Evolutionary conservation across 2,888 invertebrate species (phyloP).

Genomic region (Zygogramma bicolorata): DNA sequence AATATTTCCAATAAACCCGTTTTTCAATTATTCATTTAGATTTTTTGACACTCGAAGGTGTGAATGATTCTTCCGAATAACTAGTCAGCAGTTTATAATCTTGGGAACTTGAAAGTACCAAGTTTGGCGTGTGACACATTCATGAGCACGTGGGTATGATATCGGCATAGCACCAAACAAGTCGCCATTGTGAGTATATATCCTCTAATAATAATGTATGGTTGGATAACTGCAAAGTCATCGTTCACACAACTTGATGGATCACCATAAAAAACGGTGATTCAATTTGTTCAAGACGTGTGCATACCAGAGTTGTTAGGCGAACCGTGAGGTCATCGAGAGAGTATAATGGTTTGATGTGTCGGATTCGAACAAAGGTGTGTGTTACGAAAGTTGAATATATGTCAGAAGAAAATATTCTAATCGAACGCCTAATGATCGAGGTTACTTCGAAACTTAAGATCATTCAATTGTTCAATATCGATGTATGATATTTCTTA

Average conservation of each 20-base stretch:
- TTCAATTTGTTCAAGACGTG: slow-evolving; percentile 6
- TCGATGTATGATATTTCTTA: too few species aligned
- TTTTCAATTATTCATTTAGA: too few species aligned
- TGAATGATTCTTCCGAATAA: background rate
- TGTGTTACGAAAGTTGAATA: background rate
- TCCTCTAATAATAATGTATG: slow-evolving; percentile 1
- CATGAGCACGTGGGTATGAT: background rate
- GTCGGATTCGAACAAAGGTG: background rate
- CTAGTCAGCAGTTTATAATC: background rate
- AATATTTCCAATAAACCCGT: too few species aligned
- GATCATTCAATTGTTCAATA: too few species aligned
- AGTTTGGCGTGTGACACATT: background rate
- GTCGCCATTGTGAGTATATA: background rate
- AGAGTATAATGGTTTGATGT: slow-evolving; percentile 5
- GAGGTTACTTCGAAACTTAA: too few species aligned
- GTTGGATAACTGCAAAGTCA: slow-evolving; percentile 2
- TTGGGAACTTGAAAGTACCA: background rate
- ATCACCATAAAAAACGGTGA: slow-evolving; percentile 5
- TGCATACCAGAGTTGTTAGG: slow-evolving; percentile 6
- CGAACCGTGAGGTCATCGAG: background rate
- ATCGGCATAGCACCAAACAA: background rate
- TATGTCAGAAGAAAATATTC: background rate
- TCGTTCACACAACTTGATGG: slow-evolving; percentile 4
- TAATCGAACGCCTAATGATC: background rate
- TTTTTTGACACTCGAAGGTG: too few species aligned